Evolutionary conservation across 2,113 vertebrate species (phyloP), one percentile per base, ranked within the genome.

Genomic region (Apaloderma vittatum): DNA sequence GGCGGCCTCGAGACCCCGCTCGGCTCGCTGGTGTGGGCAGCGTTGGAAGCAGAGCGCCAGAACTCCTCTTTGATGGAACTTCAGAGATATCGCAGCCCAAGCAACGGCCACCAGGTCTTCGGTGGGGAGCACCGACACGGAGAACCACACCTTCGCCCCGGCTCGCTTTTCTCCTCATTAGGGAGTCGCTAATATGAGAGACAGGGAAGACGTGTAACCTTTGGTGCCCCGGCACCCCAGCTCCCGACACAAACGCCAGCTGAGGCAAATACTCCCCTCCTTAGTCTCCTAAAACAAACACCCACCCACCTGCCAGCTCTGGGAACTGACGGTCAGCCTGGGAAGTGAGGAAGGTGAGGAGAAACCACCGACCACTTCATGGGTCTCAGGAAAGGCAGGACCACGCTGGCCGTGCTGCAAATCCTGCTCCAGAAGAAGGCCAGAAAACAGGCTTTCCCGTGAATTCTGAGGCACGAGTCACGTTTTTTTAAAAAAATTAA

Each of bases 101-200:
- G 88, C 0, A 6, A 40, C 1, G 57, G 49, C 68, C 66, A 29
- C 0, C 0, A 40, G 57, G 15, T 4, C 66, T 19, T 3, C 20
- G 62, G 71, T 14, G 68, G 68, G 61, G 26, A 65, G 12, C 2
- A 9, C 52, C 4, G 4, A 6, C 68, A 30, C 0, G 0, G 15
- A n/a, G 32, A 15, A 17, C 29, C 29, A 2, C 66, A 32, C 46
- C 72, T 22, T 29, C 0, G 1, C 27, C 71, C 55, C 1, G 17
- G 32, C 55, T 80, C 61, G 3, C 32, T 34, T 62, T 4, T 15
- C 24, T 70, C 55, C 46, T 62, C 34, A 62, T 75, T 13, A 71
- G 20, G 43, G 51, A 36, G 63, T 23, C 76, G 48, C 0, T 30
- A 45, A 59, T 1, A 30, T 3, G 16, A 40, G 19, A 27, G 52